These are phyloP conservation scores for Neoascia interrupta DNA, from an alignment of 2,888 invertebrate species.

Conservation along the genomic window DNA sequence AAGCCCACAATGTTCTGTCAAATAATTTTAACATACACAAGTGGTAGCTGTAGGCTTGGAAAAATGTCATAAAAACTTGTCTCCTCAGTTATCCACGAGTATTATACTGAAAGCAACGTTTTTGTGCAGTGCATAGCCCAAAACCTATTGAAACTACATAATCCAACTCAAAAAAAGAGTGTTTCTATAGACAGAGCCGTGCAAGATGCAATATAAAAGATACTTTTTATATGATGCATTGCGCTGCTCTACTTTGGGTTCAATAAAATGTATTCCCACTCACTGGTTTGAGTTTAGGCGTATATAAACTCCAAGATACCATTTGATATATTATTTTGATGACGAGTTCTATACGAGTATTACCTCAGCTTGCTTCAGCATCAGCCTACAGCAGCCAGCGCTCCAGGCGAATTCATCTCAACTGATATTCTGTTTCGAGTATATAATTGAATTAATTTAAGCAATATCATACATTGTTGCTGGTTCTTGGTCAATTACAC, in stretches of 20 bases:
- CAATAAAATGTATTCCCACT: slow-evolving; percentile 10
- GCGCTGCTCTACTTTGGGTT: not conserved
- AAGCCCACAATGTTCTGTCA: too few species aligned
- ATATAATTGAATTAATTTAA: slow-evolving; percentile 40
- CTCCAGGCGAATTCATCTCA: not conserved
- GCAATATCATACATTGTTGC: not conserved
- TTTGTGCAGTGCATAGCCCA: not conserved
- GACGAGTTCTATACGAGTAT: too few species aligned
- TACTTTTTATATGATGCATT: slow-evolving; percentile 25
- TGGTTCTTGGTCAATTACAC: slow-evolving; percentile 16
- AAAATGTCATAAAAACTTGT: not conserved
- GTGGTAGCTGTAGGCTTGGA: too few species aligned
- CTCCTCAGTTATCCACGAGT: not conserved
- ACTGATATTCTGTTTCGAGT: slow-evolving; percentile 6
- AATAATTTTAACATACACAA: too few species aligned
- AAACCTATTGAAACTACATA: too few species aligned
- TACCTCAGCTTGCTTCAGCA: too few species aligned
- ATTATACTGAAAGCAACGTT: slow-evolving; percentile 1
- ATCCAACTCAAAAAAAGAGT: too few species aligned
- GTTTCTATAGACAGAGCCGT: too few species aligned
- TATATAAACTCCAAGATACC: too few species aligned
- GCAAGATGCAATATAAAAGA: slow-evolving; percentile 12
- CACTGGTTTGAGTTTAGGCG: slow-evolving; percentile 22
- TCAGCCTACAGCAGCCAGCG: slow-evolving; percentile 12
- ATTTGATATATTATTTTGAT: too few species aligned